Conservation (phyloP, 53 echinoderm and acorn worm species). For the Stichopus horrens region DNA sequence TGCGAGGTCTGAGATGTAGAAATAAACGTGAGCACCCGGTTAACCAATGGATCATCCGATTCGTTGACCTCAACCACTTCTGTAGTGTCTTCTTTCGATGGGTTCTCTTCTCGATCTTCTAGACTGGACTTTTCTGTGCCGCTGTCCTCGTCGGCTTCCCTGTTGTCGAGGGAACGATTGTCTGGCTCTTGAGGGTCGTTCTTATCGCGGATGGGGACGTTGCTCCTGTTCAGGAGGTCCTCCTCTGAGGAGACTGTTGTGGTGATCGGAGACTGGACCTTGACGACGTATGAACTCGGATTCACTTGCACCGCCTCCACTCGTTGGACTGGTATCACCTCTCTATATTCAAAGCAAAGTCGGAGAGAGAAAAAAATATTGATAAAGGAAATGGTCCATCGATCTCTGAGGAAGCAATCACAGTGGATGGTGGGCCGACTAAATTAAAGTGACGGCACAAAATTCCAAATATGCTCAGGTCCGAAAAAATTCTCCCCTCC, state of each 20-base stretch:
- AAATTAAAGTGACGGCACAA: background rate
- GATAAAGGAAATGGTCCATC: background rate
- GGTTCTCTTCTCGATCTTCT: slow-evolving; percentile 9
- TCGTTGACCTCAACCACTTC: slow-evolving; percentile 28
- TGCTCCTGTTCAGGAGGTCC: slow-evolving; percentile 4
- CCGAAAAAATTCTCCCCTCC: background rate
- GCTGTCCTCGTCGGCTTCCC: background rate
- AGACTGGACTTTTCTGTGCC: slow-evolving; percentile 20
- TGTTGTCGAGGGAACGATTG: slow-evolving; percentile 15
- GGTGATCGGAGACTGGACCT: background rate
- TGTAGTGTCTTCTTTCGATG: background rate
- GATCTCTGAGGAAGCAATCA: slow-evolving; percentile 22
- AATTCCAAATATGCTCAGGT: too few species aligned
- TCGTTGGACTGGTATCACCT: slow-evolving; percentile 19
- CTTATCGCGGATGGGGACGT: background rate
- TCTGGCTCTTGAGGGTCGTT: background rate
- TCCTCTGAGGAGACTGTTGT: slow-evolving; percentile 2
- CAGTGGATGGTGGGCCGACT: background rate
- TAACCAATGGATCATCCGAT: slow-evolving; percentile 58
- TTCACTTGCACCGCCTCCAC: background rate
- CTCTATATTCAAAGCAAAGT: background rate
- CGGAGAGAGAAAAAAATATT: background rate
- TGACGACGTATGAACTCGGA: background rate
- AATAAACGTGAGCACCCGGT: slow-evolving; percentile 67
- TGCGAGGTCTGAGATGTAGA: slow-evolving; percentile 32